Evolutionary conservation across 2,113 vertebrate species (phyloP), one percentile per base, ranked within the genome.

Genomic region (Semicossyphus pulcher): DNA sequence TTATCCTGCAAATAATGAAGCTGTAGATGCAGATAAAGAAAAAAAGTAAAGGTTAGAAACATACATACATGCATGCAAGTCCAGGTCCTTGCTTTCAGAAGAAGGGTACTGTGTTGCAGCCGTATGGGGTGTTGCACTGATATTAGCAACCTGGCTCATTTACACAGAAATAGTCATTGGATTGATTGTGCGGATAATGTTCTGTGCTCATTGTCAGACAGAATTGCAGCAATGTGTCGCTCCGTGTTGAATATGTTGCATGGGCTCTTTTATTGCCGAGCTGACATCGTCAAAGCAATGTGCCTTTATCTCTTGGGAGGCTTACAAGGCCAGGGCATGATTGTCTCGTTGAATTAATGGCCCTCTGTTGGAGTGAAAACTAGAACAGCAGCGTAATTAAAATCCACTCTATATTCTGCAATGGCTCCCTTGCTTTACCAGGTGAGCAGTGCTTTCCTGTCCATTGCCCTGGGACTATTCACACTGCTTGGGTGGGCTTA

Each of bases 321-420:
- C 81, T 76, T 61, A 74, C 77, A 49, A 51, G 81, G 81, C 85
- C 53, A 21, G 65, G 52, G 68, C 71, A 56, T 56, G 73, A 89
- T 77, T 86, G 85, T 88, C 88, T 88, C 68, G 70, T 64, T 80
- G 88, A 88, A 90, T 90, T 88, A 91, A 92, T 88, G 62, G 81
- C 62, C 63, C 79, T 83, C 69, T 70, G 53, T 79, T 85, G 56
- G 26, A 81, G 65, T 89, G 80, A 89, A 86, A 90, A 89, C 76
- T 76, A 76, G 72, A 89, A 73, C 84, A 86, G 86, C 54, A 20
- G 70, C 83, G 86, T 90, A 87, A 92, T 91, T 91, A 86, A 86
- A 88, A 86, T 70, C 71, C 58, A 68, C 84, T 90, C 63, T 70
- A 48, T 78, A 85, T 78, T 84, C 73, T 45, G 47, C 71, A 68